Evolutionary conservation across 2,797 vertebrate species (phyloP).

Genomic region (Anniella stebbinsi): DNA sequence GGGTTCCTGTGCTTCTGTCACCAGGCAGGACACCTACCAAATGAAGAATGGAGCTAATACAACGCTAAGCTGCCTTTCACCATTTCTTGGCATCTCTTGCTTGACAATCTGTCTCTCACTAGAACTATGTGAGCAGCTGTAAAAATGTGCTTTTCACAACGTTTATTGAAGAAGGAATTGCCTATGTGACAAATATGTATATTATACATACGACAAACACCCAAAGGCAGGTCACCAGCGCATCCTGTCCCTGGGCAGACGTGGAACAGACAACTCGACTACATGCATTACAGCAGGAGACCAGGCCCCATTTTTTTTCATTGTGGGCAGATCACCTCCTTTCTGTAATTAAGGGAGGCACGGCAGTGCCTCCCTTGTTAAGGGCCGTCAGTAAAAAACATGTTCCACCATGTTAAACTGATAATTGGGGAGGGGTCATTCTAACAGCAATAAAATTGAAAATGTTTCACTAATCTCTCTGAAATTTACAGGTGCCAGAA

Average conservation of each 20-base stretch:
- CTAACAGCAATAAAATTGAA: too few relatives aligned
- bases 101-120: not conserved
- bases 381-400: too few relatives aligned
- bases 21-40: not conserved
- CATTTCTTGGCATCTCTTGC: not conserved
- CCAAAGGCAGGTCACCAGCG: not conserved
- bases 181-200: not conserved
- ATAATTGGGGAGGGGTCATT: too few relatives aligned
- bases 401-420: too few relatives aligned
- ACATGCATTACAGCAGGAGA: not conserved
- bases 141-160: fast-evolving
- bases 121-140: not conserved
- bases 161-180: not conserved
- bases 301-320: not conserved
- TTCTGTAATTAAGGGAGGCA: too few relatives aligned
- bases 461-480: too few relatives aligned
- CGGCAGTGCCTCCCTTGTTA: too few relatives aligned
- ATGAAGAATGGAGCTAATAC: not conserved
- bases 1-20: not conserved
- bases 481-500: too few relatives aligned
- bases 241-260: not conserved
- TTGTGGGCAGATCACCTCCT: not conserved
- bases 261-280: not conserved
- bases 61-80: too few relatives aligned
- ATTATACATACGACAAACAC: not conserved